Percentiles rank a stretch among this genome's conserved stretches.
phyloP scores from a whole-genome alignment of 2,113 vertebrate genomes.

The Chinchilla lanigera region DNA sequence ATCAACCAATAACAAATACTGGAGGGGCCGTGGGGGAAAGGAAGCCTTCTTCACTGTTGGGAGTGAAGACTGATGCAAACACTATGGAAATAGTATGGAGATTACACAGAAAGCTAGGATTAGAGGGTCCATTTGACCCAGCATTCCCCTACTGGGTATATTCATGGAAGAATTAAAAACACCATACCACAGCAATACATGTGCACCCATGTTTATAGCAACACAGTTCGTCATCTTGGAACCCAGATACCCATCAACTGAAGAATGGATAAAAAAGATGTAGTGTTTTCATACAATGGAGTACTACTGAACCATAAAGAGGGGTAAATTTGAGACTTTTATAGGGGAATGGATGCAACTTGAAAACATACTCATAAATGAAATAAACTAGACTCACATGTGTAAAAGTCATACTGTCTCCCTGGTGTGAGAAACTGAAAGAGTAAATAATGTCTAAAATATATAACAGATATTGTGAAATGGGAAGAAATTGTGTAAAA shows the following conservation, averaged over 20 bases:
- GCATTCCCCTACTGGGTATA: neutral
- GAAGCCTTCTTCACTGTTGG: neutral
- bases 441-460: neutral
- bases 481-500: neutral
- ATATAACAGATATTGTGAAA: neutral
- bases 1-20: neutral
- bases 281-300: neutral
- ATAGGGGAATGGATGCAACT: neutral
- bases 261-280: neutral
- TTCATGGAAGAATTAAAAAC: neutral
- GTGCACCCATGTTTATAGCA: neutral
- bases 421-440: neutral
- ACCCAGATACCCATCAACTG: neutral
- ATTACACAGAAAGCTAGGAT: too few species aligned
- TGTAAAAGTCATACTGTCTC: neutral
- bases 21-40: neutral
- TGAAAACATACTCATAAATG: neutral
- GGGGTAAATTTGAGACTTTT: neutral
- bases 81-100: neutral
- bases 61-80: neutral
- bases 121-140: too few species aligned
- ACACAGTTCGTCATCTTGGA: neutral
- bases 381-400: neutral
- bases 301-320: neutral
- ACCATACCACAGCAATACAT: neutral